Conservation (phyloP, 2,797 vertebrate species). For the Potorous gilbertii region DNA sequence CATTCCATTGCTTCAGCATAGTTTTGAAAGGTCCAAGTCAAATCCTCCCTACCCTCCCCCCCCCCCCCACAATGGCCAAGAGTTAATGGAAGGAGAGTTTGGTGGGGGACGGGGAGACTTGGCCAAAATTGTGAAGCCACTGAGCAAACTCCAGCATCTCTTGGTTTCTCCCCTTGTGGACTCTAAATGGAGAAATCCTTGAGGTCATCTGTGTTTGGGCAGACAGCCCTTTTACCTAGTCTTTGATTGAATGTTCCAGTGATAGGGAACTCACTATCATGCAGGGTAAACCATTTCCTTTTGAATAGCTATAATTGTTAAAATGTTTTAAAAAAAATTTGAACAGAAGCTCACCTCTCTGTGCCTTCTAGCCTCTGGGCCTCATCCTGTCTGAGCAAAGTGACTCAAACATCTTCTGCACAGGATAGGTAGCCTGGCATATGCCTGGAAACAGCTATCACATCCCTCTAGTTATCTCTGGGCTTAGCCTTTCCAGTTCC, state of each 20-base stretch:
- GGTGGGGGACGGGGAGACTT: background rate
- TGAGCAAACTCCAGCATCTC: background rate
- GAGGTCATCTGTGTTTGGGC: background rate
- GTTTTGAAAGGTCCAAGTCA: background rate
- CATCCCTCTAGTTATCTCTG: background rate
- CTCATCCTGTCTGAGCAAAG: background rate
- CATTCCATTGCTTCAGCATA: background rate
- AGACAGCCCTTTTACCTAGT: background rate
- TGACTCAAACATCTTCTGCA: background rate
- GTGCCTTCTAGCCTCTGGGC: background rate
- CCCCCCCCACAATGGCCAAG: background rate
- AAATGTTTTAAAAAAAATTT: background rate
- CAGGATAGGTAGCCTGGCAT: background rate
- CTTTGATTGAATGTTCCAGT: background rate
- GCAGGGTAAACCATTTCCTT: background rate
- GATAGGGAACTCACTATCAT: background rate
- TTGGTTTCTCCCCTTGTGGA: background rate
- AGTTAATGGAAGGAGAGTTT: background rate
- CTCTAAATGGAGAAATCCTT: background rate
- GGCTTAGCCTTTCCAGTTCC: background rate
- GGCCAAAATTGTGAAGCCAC: background rate
- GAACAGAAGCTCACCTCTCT: background rate
- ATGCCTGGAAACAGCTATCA: background rate
- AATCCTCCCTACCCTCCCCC: fast-evolving
- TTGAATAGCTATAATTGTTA: background rate